Evolutionary conservation across 2,113 vertebrate genomes (phyloP), one percentile per base, ranked within the genome.

Genomic region (Climacteris rufus): DNA sequence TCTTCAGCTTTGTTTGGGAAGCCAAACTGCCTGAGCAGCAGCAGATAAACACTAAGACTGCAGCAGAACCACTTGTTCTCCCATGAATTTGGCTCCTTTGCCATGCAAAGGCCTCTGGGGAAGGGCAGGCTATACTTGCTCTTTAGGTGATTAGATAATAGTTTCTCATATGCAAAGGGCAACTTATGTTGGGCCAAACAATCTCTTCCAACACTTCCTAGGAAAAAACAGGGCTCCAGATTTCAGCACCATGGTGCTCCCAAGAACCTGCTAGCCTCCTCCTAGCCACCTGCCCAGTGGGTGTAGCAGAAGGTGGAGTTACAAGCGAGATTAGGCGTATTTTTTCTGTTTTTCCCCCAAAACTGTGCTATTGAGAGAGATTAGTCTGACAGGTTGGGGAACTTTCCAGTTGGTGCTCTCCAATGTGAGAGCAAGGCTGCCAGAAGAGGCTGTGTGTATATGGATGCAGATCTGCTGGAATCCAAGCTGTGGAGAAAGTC

Each of bases 211-310:
- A 15, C 12, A 5, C 37, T 81, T 69, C 19, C 44, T 30, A 33
- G 60, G 18, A 40, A 78, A 64, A 59, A 86, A 9, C 24, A 66
- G 31, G 6, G 47, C 22, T 68, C n/a, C 63, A 22, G 25, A 40
- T 86, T 53, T 66, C 52, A 71, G n/a, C 42, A 60, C 6, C 20
- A 8, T 4, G 20, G 9, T 40, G 21, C 50, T 88, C 28, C 50
- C 30, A 54, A 50, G 72, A 79, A 49, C 11, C 11, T 72, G 24
- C 24, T 44, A 56, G 17, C 5, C 45, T 35, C 28, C 13, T 8
- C 3, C 13, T 64, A 0, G 0, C 16, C 64, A 40, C 13, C 7
- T 6, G 3, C 23, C 6, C 60, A 50, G 20, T 0, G 0, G 2
- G 4, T 63, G 6, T 61, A 83, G 50, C 27, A 72, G 49, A 64